Evolutionary conservation across 2,888 invertebrate genomes (phyloP).

Genomic region (Drosophila anceps): DNA sequence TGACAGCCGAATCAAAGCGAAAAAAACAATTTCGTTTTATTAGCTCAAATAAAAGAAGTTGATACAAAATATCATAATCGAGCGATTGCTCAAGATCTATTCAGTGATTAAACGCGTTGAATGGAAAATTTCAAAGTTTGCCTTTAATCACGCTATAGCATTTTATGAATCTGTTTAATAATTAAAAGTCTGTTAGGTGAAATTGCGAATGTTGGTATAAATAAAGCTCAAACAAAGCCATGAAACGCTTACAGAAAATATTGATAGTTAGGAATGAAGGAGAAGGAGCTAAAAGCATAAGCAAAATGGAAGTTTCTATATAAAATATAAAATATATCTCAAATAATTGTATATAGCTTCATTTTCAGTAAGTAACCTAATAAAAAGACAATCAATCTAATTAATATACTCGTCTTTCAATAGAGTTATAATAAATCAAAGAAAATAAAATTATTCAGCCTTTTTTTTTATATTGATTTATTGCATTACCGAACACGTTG

Average conservation of each 20-base stretch:
- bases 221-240: background rate
- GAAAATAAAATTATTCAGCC: background rate
- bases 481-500: background rate
- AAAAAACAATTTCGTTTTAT: conserved; percentile 11
- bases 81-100: conserved; percentile 27
- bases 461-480: background rate
- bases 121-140: background rate
- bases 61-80: conserved; percentile 25
- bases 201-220: background rate
- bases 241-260: too few species aligned
- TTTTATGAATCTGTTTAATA: background rate
- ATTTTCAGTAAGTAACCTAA: background rate
- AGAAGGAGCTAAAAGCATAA: too few species aligned
- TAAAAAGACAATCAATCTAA: background rate
- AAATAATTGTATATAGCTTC: background rate
- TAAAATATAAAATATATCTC: background rate
- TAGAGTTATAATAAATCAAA: background rate
- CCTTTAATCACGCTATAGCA: background rate
- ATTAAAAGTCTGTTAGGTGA: background rate
- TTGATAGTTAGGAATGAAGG: too few species aligned
- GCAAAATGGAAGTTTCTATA: too few species aligned
- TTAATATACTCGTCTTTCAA: too few species aligned
- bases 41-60: background rate
- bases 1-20: background rate
- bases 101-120: conserved; percentile 1